Evolutionary conservation across 2,888 invertebrate genomes (phyloP), one percentile per base, ranked within the genome.

Genomic region (Drosophila percnosoma): DNA sequence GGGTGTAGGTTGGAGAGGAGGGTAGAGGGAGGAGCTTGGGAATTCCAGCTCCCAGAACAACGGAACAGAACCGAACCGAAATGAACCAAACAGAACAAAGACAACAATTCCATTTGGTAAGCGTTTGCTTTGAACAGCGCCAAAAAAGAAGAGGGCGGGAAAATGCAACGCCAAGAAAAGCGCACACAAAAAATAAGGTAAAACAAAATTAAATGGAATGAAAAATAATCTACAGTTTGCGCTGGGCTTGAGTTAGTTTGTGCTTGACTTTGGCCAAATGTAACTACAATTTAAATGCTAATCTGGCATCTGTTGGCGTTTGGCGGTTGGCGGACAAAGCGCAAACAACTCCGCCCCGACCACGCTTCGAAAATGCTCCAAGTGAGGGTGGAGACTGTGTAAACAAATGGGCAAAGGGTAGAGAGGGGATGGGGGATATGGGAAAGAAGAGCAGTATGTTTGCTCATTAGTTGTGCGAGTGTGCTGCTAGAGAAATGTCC

Each of bases 201-300:
- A 64, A 48, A 40, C n/a, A 59, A 65, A 72, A 72, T 72, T 71
- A 77, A 76, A 82, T 62, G 64, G 81, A 86, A 86, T 75, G 79
- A 86, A 88, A 85, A 85, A 85, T 83, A 85, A 81, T 83, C 81
- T 83, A 70, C 74, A 73, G 72, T 57, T 66, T 55, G 76, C 68
- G 82, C 74, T 76, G 69, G 53, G 68, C 62, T 68, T 82, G 45
- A 73, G 75, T 71, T 73, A 67, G 70, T 61, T 75, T 78, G 69
- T 72, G 62, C 73, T 72, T 72, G 69, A 73, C 67, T 77, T 82
- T 89, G 79, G 82, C 74, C 79, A 87, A 89, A 89, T 89, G 89
- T 82, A 87, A 87, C 81, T 89, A 87, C 87, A 87, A 87, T 87
- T 89, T 87, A 89, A 87, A 89, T 87, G 87, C 87, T 87, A 87